Evolutionary conservation across 1,140 invertebrate genomes (phyloP), one percentile per base, ranked within the genome.

Genomic region (Hylaeus volcanicus): DNA sequence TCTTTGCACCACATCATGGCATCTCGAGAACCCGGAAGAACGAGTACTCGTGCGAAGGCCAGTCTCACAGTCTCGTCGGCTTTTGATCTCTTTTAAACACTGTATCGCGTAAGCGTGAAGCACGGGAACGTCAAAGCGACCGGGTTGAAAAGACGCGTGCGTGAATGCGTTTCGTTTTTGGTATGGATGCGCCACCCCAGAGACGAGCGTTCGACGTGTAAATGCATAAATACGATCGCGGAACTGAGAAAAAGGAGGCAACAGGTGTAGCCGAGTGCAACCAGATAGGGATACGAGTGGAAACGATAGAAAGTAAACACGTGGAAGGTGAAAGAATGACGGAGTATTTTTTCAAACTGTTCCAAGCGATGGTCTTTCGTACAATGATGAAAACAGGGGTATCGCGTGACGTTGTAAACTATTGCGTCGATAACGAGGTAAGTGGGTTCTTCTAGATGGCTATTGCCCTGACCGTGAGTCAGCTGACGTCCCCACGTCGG

Each of bases 211-310:
- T 8, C 55, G 43, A 69, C 72, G 55, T 37, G 79, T 8, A 51
- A 75, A 75, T 45, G 64, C 63, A 61, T 75, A 75, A 80, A 80
- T 60, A 26, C 61, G 51, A 64, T 48, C 58, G 41, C 14, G 58
- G 63, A 61, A 43, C 12, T 14, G 64, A 5, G 6, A 51, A 26
- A 26, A 60, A 75, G 51, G 15, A n/a, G 79, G 79, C 79, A 80
- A 80, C 79, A 80, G 79, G 79, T 51, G 51, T 80, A 75, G 64
- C 45, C 15, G 56, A 75, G 63, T 55, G 73, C 53, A 53, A 4
- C 4, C 41, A 43, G 71, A 6, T 8, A 53, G 51, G 41, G 39
- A 41, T 64, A 9, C n/a, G 11, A 48, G 12, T 14, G 15, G 58
- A 43, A 60, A 43, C 53, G 61, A 37, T 64, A 53, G 43, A 41